Evolutionary conservation across 1,140 invertebrate genomes (phyloP).

Genomic region (Brachionus manjavacas): DNA sequence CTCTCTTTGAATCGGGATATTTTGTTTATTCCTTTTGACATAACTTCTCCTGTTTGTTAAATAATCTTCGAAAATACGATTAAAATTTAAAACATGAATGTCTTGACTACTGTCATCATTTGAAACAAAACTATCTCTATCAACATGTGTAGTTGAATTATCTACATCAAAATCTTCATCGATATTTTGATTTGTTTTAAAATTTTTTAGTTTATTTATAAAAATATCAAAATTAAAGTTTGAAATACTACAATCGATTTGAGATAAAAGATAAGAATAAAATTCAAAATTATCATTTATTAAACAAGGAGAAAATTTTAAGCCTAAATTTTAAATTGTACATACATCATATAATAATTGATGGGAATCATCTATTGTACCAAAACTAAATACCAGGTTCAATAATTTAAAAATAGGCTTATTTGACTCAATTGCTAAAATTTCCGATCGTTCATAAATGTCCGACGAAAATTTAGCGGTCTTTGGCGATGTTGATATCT

Average conservation of each 20-base stretch:
- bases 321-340: not conserved
- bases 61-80: no score
- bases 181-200: no score
- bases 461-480: not conserved
- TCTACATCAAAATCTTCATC: no score
- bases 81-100: no score
- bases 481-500: not conserved
- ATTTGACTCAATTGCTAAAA: not conserved
- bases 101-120: no score
- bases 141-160: no score
- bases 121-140: no score
- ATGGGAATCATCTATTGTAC: not conserved
- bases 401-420: not conserved
- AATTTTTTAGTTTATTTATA: no score
- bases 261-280: not conserved
- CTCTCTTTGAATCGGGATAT: no score
- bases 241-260: not conserved
- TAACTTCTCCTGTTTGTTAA: no score
- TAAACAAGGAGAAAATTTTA: not conserved
- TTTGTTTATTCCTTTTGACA: no score
- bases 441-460: not conserved
- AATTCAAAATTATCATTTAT: not conserved
- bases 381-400: not conserved
- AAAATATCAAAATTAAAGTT: no score
- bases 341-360: not conserved